Evolutionary conservation across 2,888 invertebrate species (phyloP).

Genomic region (Uloborus plumipes): DNA sequence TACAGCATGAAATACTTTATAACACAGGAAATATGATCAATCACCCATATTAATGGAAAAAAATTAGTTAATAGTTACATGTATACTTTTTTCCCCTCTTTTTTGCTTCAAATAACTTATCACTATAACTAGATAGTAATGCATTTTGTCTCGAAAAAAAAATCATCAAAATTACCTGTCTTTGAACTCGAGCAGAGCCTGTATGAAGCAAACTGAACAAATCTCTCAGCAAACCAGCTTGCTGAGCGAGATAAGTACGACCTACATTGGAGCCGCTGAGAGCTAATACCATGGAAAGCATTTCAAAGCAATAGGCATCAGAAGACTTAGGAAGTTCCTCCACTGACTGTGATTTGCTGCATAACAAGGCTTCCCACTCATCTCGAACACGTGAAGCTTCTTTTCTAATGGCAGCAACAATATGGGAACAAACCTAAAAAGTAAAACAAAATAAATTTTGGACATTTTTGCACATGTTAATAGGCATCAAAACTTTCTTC

Average conservation of each 20-base stretch:
- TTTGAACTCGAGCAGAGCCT: constrained; percentile 92
- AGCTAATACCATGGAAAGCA: constrained; percentile 94
- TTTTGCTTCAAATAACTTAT: too few relatives aligned
- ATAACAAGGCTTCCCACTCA: constrained; percentile 85
- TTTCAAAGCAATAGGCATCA: constrained; percentile 98
- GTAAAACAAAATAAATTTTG: not conserved
- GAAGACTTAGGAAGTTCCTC: constrained; percentile 68
- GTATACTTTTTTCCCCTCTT: too few relatives aligned
- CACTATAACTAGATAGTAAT: too few relatives aligned
- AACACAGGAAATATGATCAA: too few relatives aligned
- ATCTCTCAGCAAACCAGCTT: constrained; percentile 86
- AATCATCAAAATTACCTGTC: constrained; percentile 83
- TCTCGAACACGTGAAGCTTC: constrained; percentile 89
- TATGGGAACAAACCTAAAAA: constrained; percentile 80
- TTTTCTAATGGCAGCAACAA: constrained; percentile 85
- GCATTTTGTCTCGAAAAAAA: too few relatives aligned
- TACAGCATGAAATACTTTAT: too few relatives aligned
- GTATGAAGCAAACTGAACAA: constrained; percentile 89
- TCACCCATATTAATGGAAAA: too few relatives aligned
- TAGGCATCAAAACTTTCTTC: too few relatives aligned
- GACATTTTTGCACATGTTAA: too few relatives aligned
- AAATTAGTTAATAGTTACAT: too few relatives aligned
- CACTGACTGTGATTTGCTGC: constrained; percentile 67
- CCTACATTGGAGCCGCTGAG: constrained; percentile 93
- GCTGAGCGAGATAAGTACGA: constrained; percentile 89